Conservation (phyloP, 1,140 invertebrate genomes). For the Thereuonema tuberculata region DNA sequence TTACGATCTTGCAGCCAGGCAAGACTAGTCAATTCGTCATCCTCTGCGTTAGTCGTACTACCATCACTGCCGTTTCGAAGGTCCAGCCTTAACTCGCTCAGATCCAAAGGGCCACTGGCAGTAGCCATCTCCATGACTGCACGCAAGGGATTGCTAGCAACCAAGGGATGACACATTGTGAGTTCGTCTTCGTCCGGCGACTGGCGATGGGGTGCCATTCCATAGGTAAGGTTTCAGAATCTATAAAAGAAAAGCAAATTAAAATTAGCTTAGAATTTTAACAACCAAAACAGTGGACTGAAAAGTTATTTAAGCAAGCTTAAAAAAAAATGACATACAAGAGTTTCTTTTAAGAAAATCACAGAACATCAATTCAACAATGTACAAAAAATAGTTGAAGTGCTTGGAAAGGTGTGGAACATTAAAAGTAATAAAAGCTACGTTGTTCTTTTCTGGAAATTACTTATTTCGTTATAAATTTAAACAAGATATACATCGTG, state of each 20-base stretch:
- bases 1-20: constrained; percentile 85
- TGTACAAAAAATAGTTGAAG: too few relatives aligned
- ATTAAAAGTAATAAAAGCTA: too few relatives aligned
- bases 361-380: too few relatives aligned
- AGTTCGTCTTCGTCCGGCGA: background rate
- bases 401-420: too few relatives aligned
- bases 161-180: background rate
- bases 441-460: too few relatives aligned
- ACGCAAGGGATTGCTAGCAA: background rate
- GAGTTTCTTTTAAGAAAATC: too few relatives aligned
- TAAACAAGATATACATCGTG: too few relatives aligned
- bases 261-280: background rate
- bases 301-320: too few relatives aligned
- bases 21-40: constrained; percentile 76
- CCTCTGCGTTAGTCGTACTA: constrained; percentile 24
- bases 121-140: background rate
- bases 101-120: background rate
- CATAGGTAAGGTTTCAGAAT: background rate
- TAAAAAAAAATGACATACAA: too few relatives aligned
- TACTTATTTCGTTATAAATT: too few relatives aligned
- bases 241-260: background rate
- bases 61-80: background rate
- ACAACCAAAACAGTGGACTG: too few relatives aligned
- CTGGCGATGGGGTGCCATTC: background rate
- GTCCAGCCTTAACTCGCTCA: background rate